Evolutionary conservation across 2,113 vertebrate species (phyloP).

Genomic region (Numida meleagris): DNA sequence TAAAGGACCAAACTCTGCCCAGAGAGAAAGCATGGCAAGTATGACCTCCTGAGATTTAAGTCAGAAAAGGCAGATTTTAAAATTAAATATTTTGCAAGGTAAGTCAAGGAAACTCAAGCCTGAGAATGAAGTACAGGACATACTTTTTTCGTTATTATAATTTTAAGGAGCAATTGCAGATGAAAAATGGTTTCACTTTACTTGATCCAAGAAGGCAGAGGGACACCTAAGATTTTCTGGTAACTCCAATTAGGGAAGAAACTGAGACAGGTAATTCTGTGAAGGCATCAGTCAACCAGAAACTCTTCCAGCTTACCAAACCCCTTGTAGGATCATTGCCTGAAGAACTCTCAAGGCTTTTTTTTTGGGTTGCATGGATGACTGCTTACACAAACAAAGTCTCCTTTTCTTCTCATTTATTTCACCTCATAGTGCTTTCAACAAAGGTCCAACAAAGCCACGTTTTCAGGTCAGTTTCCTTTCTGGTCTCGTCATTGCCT

Average conservation of each 20-base stretch:
- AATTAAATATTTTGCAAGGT: background rate
- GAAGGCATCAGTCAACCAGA: background rate
- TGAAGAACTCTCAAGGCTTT: background rate
- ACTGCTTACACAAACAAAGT: background rate
- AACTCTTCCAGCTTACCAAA: background rate
- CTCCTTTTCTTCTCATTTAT: background rate
- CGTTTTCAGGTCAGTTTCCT: background rate
- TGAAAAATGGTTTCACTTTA: background rate
- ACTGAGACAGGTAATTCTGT: background rate
- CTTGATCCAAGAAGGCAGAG: background rate
- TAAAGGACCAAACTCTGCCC: background rate
- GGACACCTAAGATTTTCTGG: background rate
- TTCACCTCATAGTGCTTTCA: background rate
- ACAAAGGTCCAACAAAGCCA: background rate
- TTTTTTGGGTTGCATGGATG: background rate
- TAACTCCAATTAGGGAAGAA: background rate
- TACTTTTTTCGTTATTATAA: background rate
- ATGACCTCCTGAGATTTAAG: background rate
- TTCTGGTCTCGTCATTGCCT: background rate
- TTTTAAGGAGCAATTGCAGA: background rate
- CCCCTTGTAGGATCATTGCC: background rate
- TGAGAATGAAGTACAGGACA: background rate
- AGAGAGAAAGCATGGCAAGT: background rate
- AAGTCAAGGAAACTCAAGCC: background rate
- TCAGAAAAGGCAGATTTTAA: constrained; percentile 9